A percentile compares a stretch with the other conserved stretches of the same genome.
phyloP scores from a whole-genome alignment of 2,888 invertebrate species.

The Ennomos fuscantarius region DNA sequence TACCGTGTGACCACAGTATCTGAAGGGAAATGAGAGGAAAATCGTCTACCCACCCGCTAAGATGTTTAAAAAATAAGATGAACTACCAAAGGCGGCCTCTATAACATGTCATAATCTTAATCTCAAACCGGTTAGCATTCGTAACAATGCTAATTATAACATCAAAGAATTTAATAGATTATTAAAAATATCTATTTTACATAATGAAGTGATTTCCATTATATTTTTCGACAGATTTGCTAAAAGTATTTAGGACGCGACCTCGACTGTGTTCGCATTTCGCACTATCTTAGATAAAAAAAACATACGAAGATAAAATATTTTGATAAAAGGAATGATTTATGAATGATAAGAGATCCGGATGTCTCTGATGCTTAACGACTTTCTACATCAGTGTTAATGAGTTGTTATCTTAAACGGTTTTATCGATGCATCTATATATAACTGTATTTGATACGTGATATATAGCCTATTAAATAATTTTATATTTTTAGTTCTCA shows the following conservation, averaged over 20 bases:
- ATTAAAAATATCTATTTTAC: constrained; percentile 13
- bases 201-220: constrained; percentile 2
- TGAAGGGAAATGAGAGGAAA: no score
- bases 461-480: no score
- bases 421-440: constrained; percentile 15
- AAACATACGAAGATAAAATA: constrained; percentile 12
- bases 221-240: constrained; percentile 6
- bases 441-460: neutral
- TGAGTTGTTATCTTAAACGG: constrained; percentile 11
- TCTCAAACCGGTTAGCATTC: neutral
- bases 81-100: no score
- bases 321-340: constrained; percentile 22
- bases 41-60: no score
- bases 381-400: neutral
- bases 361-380: no score
- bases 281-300: constrained; percentile 25
- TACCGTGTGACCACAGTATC: no score
- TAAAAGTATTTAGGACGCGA: constrained; percentile 21
- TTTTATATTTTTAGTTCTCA: no score
- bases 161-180: constrained; percentile 9
- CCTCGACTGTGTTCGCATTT: constrained; percentile 23
- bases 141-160: neutral
- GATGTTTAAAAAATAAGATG: no score
- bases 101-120: neutral
- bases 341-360: no score